Evolutionary conservation across 1,140 invertebrate species (phyloP).

Genomic region (Berghia stephanieae): DNA sequence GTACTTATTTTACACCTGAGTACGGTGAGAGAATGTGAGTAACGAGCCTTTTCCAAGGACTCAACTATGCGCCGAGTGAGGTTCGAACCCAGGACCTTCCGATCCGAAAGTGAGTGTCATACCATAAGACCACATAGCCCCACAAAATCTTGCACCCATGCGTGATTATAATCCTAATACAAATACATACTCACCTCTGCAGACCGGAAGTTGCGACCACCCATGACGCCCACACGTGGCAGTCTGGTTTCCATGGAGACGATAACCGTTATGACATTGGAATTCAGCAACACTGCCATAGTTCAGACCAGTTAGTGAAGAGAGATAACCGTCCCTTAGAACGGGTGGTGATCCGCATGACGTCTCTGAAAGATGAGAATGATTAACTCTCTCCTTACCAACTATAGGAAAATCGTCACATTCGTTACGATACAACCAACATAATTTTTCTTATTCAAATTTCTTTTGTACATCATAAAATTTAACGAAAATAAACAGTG

Average conservation of each 20-base stretch:
- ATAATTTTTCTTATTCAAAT: too few relatives aligned
- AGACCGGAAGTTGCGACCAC: conserved; percentile 41
- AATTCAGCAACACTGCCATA: conserved; percentile 43
- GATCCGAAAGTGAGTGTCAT: conserved; percentile 1
- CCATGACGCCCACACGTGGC: conserved; percentile 41
- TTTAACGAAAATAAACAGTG: too few relatives aligned
- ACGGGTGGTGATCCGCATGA: conserved; percentile 49
- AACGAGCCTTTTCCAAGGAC: not conserved
- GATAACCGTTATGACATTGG: conserved; percentile 47
- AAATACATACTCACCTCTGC: conserved; percentile 39
- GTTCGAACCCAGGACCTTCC: not conserved
- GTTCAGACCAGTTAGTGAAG: conserved; percentile 37
- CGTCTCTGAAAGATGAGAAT: conserved; percentile 51
- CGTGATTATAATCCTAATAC: not conserved
- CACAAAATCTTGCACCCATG: not conserved
- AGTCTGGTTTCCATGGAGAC: conserved; percentile 22
- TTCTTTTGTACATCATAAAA: too few relatives aligned
- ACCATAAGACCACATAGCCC: not conserved
- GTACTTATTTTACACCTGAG: too few relatives aligned
- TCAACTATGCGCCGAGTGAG: not conserved
- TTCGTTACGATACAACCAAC: too few relatives aligned
- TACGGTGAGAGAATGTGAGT: not conserved
- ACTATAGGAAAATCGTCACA: too few relatives aligned
- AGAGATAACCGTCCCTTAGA: conserved; percentile 40
- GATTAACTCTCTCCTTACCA: too few relatives aligned